Evolutionary conservation across 2,888 invertebrate species (phyloP).

Genomic region (Cerastoderma edule): DNA sequence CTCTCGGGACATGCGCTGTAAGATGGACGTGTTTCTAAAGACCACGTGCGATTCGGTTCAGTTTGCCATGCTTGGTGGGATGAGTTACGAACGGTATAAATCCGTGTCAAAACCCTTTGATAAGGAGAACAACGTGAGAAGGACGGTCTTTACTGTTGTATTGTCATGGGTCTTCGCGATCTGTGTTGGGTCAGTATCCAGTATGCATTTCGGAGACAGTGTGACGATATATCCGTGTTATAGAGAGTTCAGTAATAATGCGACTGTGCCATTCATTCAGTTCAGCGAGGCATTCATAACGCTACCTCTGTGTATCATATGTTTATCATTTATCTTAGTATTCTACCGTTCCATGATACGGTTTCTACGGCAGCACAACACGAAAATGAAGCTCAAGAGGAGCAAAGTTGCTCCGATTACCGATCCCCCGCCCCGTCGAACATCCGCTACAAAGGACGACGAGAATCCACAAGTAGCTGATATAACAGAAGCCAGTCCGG

Average conservation of each 20-base stretch:
- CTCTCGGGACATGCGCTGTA: constrained; percentile 37
- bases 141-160: constrained; percentile 45
- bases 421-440: background rate
- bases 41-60: constrained; percentile 66
- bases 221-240: constrained; percentile 54
- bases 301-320: constrained; percentile 59
- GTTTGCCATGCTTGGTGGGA: constrained; percentile 64
- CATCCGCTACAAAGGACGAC: background rate
- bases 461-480: background rate
- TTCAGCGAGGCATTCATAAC: constrained; percentile 41
- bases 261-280: background rate
- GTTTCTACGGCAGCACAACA: constrained; percentile 54
- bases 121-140: constrained; percentile 45
- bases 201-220: constrained; percentile 47
- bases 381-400: constrained; percentile 45
- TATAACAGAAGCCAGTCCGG: background rate
- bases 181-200: constrained; percentile 36
- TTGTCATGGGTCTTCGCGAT: constrained; percentile 52
- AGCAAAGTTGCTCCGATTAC: constrained; percentile 33
- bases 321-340: constrained; percentile 48
- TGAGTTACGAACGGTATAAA: constrained; percentile 75
- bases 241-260: constrained; percentile 2
- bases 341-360: constrained; percentile 61
- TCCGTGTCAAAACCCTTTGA: constrained; percentile 74
- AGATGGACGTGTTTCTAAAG: constrained; percentile 61